Base-by-base conservation (phyloP, 2,113 vertebrate genomes). In the Archilochus colubris region DNA sequence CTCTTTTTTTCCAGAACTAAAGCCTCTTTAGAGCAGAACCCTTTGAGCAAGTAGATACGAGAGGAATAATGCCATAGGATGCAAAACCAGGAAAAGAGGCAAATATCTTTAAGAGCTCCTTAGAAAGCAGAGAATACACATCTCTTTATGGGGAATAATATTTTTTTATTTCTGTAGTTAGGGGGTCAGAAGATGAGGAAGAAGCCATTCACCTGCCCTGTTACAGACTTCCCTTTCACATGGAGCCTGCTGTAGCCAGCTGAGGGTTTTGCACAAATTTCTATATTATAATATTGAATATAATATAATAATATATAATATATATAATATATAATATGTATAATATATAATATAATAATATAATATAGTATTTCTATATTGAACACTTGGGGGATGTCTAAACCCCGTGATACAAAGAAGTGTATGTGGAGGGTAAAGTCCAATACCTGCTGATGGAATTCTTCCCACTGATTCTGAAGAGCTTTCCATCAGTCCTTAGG, bases 171-270 rank as follows among this genome's bases (percentile, higher is more conserved):
- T 54, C 24, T 86, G 30, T 24, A 64, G 7, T 48, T 23, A 44
- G 9, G 0, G 9, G 0, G 0, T 75, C 3, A 31, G 38, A 85
- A 67, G 20, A 44, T 46, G 9, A 6, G 8, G 6, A 8, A 66
- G 63, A 73, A 78, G 20, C 22, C 4, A 20, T 67, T 88, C 15
- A 33, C 9, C 14, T 82, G 8, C 24, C 6, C 10, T 20, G 2
- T 58, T 64, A 27, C 0, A 81, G 20, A 44, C 8, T 44, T 70
- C 20, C 3, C 33, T 70, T 77, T 51, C 25, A 25, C 51, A 5
- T 38, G 33, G 19, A 20, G 3, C n/a, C 19, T 79, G 18, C 43
- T 90, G 58, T 28, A 66, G 46, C 8, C 46, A 80, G 19, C 4
- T 46, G 63, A 82, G 55, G 25, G 8, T 53, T 88, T 70, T 78